Evolutionary conservation across 2,797 vertebrate genomes (phyloP).

Genomic region (Ibycter americanus): DNA sequence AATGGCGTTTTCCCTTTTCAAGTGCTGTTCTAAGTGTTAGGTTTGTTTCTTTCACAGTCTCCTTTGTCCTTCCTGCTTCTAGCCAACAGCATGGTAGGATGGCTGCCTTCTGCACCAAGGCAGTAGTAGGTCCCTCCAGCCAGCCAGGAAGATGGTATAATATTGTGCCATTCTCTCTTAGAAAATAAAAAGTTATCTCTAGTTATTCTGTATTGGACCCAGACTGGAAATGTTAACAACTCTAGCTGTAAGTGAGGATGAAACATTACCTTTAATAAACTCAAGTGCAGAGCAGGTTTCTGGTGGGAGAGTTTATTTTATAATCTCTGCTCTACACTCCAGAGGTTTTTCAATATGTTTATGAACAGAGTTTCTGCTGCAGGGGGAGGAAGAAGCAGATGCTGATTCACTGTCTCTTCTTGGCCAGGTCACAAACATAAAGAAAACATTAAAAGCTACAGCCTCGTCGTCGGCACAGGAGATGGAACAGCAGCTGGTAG

Average conservation of each 20-base stretch:
- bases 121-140: neutral
- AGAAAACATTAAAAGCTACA: slow-evolving; percentile 81
- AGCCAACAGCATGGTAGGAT: neutral
- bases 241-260: neutral
- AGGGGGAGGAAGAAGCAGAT: neutral
- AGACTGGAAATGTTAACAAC: neutral
- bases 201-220: neutral
- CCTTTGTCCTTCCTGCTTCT: neutral
- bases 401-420: slow-evolving; percentile 61
- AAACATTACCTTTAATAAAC: neutral
- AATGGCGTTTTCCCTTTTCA: neutral
- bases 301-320: neutral
- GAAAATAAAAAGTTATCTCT: neutral
- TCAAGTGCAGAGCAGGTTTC: neutral
- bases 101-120: neutral
- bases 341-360: neutral
- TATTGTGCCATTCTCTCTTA: neutral
- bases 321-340: neutral
- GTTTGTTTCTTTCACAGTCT: neutral
- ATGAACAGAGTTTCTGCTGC: neutral
- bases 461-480: slow-evolving; percentile 81
- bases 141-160: neutral
- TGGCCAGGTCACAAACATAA: slow-evolving; percentile 83
- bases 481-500: slow-evolving; percentile 81
- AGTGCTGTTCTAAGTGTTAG: neutral